These are phyloP conservation scores for Pteria penguin DNA, from an alignment of 2,888 invertebrate genomes.

Conservation along the genomic window DNA sequence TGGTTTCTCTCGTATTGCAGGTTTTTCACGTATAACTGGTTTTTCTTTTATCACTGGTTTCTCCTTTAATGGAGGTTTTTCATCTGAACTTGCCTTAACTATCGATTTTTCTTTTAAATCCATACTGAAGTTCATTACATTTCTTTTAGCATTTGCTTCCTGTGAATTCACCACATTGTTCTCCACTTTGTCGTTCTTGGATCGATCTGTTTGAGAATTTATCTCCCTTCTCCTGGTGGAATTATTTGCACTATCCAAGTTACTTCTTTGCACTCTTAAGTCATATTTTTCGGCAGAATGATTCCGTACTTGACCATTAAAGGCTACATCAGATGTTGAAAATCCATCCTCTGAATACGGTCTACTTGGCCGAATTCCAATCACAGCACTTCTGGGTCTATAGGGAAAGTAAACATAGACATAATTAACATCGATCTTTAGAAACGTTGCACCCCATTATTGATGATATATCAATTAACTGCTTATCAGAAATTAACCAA, in stretches of 20 bases:
- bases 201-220: too few relatives aligned
- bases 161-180: too few relatives aligned
- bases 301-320: not conserved
- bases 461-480: too few relatives aligned
- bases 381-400: slow-evolving; percentile 31
- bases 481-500: too few relatives aligned
- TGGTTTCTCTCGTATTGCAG: not conserved
- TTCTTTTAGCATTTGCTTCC: too few relatives aligned
- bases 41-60: slow-evolving; percentile 13
- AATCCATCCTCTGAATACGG: slow-evolving; percentile 30
- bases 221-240: not conserved
- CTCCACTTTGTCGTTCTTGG: too few relatives aligned
- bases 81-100: slow-evolving; percentile 23
- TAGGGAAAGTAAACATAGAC: slow-evolving; percentile 17
- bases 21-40: not conserved
- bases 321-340: not conserved
- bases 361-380: slow-evolving; percentile 19
- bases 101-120: not conserved
- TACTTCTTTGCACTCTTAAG: slow-evolving; percentile 5
- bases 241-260: slow-evolving; percentile 12
- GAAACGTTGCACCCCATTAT: too few relatives aligned
- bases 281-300: not conserved
- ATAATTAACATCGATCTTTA: too few relatives aligned
- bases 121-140: not conserved
- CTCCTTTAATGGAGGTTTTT: slow-evolving; percentile 6